phyloP scores from a whole-genome alignment of 1,140 invertebrate species.

The Calephelis nemesis region DNA sequence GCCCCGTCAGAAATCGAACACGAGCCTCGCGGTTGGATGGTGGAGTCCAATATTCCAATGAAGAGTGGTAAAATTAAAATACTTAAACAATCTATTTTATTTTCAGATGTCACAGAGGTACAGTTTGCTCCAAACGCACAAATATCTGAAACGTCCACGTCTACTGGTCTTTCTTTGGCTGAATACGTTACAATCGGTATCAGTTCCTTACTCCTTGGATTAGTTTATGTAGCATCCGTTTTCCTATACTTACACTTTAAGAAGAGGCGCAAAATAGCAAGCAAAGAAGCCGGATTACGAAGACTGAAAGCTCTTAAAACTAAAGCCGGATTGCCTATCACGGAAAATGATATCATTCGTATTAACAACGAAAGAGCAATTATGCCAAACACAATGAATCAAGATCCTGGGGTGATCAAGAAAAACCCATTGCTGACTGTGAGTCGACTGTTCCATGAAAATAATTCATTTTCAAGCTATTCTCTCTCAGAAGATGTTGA shows the following conservation, averaged over 20 bases:
- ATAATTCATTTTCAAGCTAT: constrained; percentile 66
- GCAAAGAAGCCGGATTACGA: constrained; percentile 45
- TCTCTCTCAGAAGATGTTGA: constrained; percentile 69
- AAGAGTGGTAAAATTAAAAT: too few species aligned
- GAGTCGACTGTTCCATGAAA: constrained; percentile 81
- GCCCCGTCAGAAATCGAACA: too few species aligned
- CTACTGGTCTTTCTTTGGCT: constrained; percentile 80
- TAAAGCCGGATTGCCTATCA: constrained; percentile 59
- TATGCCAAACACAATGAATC: constrained; percentile 51
- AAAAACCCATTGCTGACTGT: constrained; percentile 86
- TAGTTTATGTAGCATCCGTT: constrained; percentile 91
- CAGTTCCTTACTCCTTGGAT: constrained; percentile 87
- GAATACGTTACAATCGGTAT: constrained; percentile 91
- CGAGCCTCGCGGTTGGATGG: too few species aligned
- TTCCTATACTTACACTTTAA: constrained; percentile 88
- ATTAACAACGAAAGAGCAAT: constrained; percentile 62
- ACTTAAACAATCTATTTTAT: constrained; percentile 19
- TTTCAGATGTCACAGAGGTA: constrained; percentile 88
- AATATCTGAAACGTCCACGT: constrained; percentile 63
- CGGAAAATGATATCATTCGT: constrained; percentile 63
- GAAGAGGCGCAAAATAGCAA: constrained; percentile 70
- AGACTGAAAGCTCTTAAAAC: constrained; percentile 56
- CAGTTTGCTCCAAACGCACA: constrained; percentile 85
- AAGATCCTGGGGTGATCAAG: constrained; percentile 84
- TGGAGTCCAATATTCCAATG: too few species aligned